These are phyloP conservation scores for Pachyrhynchus sulphureomaculatus DNA, from an alignment of 1,140 invertebrate species.

Conservation along the genomic window DNA sequence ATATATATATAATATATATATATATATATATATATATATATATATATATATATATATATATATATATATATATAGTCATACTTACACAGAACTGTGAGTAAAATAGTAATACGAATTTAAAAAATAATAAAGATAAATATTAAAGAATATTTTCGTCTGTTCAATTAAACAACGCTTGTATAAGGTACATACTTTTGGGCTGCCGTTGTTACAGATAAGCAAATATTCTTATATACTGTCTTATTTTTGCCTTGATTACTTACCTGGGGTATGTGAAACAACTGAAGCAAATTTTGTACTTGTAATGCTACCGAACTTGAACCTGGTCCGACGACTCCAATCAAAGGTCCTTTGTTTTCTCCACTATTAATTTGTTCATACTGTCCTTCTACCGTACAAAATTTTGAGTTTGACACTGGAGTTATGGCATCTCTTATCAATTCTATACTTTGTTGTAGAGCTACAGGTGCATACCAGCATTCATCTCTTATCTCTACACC, in stretches of 20 bases:
- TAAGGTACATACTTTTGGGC: too few species aligned
- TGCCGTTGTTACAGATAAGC: too few species aligned
- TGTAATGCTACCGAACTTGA: conserved; percentile 68
- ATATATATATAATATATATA: not conserved
- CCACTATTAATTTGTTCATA: not conserved
- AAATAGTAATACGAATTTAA: too few species aligned
- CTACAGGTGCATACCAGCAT: conserved; percentile 76
- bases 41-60: too few species aligned
- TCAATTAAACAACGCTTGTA: too few species aligned
- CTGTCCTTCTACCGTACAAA: not conserved
- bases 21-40: too few species aligned
- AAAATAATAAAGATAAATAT: too few species aligned
- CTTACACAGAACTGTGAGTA: too few species aligned
- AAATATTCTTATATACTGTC: too few species aligned
- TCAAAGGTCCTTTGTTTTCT: conserved; percentile 55
- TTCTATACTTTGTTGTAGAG: conserved; percentile 76
- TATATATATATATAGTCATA: too few species aligned
- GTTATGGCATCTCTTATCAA: conserved; percentile 71
- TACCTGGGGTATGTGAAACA: conserved; percentile 62
- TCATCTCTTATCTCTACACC: conserved; percentile 79
- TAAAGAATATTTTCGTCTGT: too few species aligned
- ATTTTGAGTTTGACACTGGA: conserved; percentile 34
- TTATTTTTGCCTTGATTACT: too few species aligned
- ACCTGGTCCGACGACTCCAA: conserved; percentile 71
- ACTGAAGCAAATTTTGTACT: conserved; percentile 80